These are phyloP conservation scores for Podarcis muralis DNA, from an alignment of 2,113 vertebrate genomes.

Conservation along the genomic window DNA sequence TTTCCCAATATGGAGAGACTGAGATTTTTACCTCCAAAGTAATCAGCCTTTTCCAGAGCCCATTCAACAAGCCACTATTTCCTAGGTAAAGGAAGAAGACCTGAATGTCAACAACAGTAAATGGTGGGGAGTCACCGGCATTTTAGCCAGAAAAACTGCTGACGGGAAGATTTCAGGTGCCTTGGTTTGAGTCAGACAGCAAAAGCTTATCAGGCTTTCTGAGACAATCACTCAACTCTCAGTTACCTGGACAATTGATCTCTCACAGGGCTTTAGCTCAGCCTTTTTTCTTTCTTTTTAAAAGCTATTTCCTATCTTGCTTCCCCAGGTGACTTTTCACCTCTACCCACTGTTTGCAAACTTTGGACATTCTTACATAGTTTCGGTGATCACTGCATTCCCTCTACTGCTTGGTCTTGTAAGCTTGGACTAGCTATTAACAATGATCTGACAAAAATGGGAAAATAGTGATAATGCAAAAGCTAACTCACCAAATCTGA, in stretches of 20 bases:
- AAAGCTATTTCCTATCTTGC: not conserved
- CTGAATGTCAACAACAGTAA: slow-evolving; percentile 8
- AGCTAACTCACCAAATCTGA: not conserved
- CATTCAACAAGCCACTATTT: not conserved
- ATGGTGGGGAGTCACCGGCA: not conserved
- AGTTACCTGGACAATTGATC: not conserved
- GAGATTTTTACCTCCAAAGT: not conserved
- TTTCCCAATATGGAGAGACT: not conserved
- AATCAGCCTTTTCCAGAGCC: not conserved
- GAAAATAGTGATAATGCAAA: not conserved
- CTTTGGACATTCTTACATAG: not conserved
- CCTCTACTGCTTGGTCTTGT: not conserved
- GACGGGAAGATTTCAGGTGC: not conserved
- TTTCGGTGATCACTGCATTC: not conserved
- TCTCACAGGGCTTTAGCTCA: not conserved
- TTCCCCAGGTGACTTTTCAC: not conserved
- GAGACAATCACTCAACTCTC: not conserved
- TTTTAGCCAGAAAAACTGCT: not conserved
- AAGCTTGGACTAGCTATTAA: not conserved
- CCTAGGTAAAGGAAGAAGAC: slow-evolving; percentile 1
- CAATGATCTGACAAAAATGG: not conserved
- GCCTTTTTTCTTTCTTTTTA: not conserved
- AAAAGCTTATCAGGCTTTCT: not conserved
- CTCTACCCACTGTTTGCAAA: not conserved
- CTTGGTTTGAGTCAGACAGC: slow-evolving; percentile 3